Percentiles rank a stretch among this genome's conserved stretches.
Evolutionary conservation across 2,113 vertebrate species (phyloP).

Genomic region (Xenus cinereus): DNA sequence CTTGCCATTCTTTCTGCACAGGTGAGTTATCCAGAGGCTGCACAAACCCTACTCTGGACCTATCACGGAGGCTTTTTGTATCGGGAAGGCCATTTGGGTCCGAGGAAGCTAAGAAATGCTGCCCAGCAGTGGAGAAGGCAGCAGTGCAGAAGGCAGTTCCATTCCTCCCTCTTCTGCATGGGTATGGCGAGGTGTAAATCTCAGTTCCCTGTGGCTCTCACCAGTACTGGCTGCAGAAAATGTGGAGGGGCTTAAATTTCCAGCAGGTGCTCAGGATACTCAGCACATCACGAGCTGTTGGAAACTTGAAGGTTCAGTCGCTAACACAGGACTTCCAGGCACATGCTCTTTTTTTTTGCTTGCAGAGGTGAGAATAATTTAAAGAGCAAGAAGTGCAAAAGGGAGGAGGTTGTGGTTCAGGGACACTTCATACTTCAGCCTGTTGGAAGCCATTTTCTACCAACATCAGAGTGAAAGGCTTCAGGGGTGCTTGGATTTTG

Average conservation of each 20-base stretch:
- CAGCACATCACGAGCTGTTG: neutral
- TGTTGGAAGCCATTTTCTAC: neutral
- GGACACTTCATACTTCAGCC: neutral
- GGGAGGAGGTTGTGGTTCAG: neutral
- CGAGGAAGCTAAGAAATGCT: neutral
- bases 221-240: neutral
- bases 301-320: neutral
- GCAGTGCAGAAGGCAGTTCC: neutral
- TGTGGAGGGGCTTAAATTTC: neutral
- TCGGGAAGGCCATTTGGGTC: neutral
- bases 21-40: neutral
- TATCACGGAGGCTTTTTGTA: neutral
- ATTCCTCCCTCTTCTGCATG: neutral
- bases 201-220: neutral
- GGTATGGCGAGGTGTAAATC: rapidly evolving
- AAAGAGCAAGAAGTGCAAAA: neutral
- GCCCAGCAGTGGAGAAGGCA: neutral
- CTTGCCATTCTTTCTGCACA: neutral
- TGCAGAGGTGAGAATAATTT: neutral
- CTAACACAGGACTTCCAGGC: neutral
- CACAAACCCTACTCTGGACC: neutral
- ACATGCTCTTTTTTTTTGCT: neutral
- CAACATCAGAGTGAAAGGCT: neutral
- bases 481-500: neutral
- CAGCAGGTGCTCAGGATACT: neutral